phyloP scores from a whole-genome alignment of 2,888 invertebrate species.

The Iphiclides podalirius region DNA sequence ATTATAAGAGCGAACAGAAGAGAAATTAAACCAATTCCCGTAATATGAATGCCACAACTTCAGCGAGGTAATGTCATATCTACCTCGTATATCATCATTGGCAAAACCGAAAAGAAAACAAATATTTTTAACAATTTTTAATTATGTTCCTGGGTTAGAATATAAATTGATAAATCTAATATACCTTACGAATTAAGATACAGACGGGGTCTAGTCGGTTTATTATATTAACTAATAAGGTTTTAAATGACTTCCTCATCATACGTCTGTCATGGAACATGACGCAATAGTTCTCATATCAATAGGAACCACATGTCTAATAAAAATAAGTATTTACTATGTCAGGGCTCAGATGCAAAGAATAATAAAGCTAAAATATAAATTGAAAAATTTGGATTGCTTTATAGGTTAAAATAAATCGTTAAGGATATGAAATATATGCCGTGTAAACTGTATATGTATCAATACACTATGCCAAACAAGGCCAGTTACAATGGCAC shows the following conservation, averaged over 20 bases:
- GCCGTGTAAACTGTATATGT: too few species aligned
- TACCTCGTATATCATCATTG: too few species aligned
- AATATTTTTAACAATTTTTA: slow-evolving; percentile 47
- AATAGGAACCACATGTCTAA: slow-evolving; percentile 5
- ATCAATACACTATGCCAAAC: background rate
- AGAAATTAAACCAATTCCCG: too few species aligned
- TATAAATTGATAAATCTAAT: slow-evolving; percentile 55
- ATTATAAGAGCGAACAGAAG: too few species aligned
- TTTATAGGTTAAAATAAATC: too few species aligned
- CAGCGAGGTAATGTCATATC: too few species aligned
- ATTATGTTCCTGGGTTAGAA: slow-evolving; percentile 48
- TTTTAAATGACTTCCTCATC: background rate
- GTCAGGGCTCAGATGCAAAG: slow-evolving; percentile 3
- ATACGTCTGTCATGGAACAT: background rate
- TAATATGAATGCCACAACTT: too few species aligned
- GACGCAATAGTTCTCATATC: background rate
- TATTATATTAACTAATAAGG: slow-evolving; percentile 15
- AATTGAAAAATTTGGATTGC: too few species aligned
- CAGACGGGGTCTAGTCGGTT: slow-evolving; percentile 34
- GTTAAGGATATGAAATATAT: background rate
- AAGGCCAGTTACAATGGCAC: background rate
- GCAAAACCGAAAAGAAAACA: too few species aligned
- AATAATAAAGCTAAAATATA: background rate
- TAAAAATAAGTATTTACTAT: slow-evolving; percentile 14
- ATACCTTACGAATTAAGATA: slow-evolving; percentile 45